Base-by-base conservation (phyloP, 2,888 invertebrate genomes). In the Periphyllus acericola region DNA sequence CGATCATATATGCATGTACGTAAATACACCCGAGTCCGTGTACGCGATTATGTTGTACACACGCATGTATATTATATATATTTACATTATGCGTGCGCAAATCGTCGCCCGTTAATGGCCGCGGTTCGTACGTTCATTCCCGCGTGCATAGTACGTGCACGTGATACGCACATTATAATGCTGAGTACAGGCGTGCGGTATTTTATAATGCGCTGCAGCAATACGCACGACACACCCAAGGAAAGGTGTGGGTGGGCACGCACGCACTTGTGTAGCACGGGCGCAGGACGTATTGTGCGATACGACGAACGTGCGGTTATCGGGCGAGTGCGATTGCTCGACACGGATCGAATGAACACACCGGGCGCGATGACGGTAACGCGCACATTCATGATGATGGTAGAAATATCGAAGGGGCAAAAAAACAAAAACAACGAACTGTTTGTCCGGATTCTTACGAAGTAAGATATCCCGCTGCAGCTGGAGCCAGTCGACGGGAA, bases 381-480 rank as follows among this genome's bases (percentile, higher is more conserved):
- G 29, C 11, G 17, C 17, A 71, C n/a, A n/a, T n/a, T n/a, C n/a
- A n/a, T 3, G 14, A 71, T 2, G 29, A 29, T 32, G 29, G 17
- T 32, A 55, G 60, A 40, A 80, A 80, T 60, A 60, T 6, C 60
- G 21, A 9, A 25, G 21, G 60, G 21, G 21, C 25, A 4, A 60
- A 79, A 36, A 80, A 40, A 80, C 36, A 66, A 66, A 40, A 29
- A 21, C 32, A 25, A n/a, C 60, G 34, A 8, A 46, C 71, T 46
- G 68, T 52, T 82, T 71, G 66, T 84, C 75, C 84, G 76, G 76
- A 76, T 75, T 83, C 83, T 83, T 55, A 75, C 72, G 83, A 5
- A 74, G 74, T 84, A 84, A 76, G 75, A 60, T 60, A 84, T 84
- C 66, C 75, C 36, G 25, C 52, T 6, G 29, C 52, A 25, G 72